A percentile compares a stretch with the other conserved stretches of the same genome.
phyloP scores from a whole-genome alignment of 2,888 invertebrate genomes.

The Altica lythri region DNA sequence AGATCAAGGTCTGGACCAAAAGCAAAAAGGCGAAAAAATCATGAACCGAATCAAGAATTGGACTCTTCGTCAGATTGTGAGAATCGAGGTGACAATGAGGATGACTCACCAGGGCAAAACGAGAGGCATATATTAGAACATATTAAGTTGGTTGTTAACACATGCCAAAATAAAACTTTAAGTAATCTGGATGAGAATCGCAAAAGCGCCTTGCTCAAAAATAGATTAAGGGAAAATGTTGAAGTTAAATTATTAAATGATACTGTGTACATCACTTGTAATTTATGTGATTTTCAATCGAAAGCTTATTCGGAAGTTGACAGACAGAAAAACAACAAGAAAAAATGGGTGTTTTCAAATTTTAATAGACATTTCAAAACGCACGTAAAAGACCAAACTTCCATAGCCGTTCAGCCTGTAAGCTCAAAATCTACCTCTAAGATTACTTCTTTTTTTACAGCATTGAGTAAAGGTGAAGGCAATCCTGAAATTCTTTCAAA shows the following conservation, averaged over 20 bases:
- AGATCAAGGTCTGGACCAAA: neutral
- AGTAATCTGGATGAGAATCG: neutral
- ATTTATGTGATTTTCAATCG: neutral
- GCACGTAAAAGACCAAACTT: neutral
- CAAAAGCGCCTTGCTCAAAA: neutral
- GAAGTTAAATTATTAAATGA: neutral
- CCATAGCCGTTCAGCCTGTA: too few relatives aligned
- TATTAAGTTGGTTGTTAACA: neutral
- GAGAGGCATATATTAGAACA: conserved; percentile 1
- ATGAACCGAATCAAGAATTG: neutral
- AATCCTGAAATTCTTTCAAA: neutral
- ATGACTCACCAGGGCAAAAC: conserved; percentile 1
- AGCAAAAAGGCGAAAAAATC: neutral
- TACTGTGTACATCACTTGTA: neutral
- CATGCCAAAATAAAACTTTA: neutral
- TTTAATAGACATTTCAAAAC: conserved; percentile 5
- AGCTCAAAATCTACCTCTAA: neutral
- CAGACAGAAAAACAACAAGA: neutral
- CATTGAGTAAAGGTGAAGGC: neutral
- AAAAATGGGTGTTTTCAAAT: conserved; percentile 2
- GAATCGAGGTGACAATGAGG: neutral
- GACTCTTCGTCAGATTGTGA: neutral
- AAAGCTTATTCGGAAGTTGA: conserved; percentile 3
- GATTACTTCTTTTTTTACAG: neutral
- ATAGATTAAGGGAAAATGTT: neutral